Base-by-base conservation (phyloP, 2,797 vertebrate genomes). In the Botia almorhae region DNA sequence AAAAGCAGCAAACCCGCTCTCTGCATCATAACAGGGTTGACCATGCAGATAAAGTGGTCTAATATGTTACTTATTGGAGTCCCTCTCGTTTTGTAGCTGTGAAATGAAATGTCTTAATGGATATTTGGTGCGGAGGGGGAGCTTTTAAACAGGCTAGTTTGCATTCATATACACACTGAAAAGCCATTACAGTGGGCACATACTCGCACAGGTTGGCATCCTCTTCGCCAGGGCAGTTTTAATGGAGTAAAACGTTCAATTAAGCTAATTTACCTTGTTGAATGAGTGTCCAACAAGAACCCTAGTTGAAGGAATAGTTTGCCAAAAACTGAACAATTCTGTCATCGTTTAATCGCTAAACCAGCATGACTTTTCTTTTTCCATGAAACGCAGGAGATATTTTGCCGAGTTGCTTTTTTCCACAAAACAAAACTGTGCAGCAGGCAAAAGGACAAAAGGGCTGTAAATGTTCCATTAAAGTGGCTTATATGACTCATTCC, bases 41-140 rank as follows among this genome's bases (percentile, higher is more conserved):
- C 43, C 53, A 63, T 36, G 60, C 80, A 50, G 83, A 56, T 78
- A 81, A 84, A 82, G 83, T 84, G 83, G 70, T 76, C 51, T 79
- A 79, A 84, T 84, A 84, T 76, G 80, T 82, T 74, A 84, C 83
- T 84, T 84, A 84, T 82, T 84, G 71, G 55, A 79, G 80, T 72
- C 39, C 51, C 78, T 82, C 76, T 79, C 64, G 14, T 76, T 84
- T 82, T 46, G 56, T 74, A 39, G 23, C 72, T 64, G 60, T 29
- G 68, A 78, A 84, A 80, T 80, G 74, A 82, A 84, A 79, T 72
- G 80, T 82, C 80, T 82, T 80, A 84, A 84, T 84, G 83, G 83
- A 84, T 75, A 60, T 84, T 84, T 74, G 69, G 60, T 48, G 67
- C 60, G 75, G 65, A 69, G 75, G 68, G 70, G 71, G 48, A 48